A percentile compares a stretch with the other conserved stretches of the same genome.
These are phyloP conservation scores for Thera obeliscata DNA, from an alignment of 2,888 invertebrate species.

Conservation along the genomic window DNA sequence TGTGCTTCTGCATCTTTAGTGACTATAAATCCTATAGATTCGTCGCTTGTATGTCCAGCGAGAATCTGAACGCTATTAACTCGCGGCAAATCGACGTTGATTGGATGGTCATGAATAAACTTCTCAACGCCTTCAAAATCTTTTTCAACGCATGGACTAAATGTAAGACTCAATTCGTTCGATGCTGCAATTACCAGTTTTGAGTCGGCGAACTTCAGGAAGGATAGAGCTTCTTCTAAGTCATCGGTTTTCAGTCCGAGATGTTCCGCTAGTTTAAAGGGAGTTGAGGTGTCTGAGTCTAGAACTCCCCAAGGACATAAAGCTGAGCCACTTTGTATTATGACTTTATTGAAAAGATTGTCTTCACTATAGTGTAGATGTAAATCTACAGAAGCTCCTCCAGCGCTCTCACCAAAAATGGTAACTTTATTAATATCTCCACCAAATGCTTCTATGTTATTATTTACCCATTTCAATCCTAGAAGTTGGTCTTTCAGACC, in stretches of 20 bases:
- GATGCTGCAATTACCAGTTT: conserved; percentile 30
- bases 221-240: conserved; percentile 45
- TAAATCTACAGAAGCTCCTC: conserved; percentile 45
- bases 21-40: conserved; percentile 21
- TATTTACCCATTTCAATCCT: conserved; percentile 53
- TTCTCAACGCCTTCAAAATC: conserved; percentile 32
- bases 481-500: conserved; percentile 53
- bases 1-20: conserved; percentile 14
- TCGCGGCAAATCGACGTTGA: conserved; percentile 29
- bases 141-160: conserved; percentile 41
- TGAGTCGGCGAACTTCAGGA: conserved; percentile 37
- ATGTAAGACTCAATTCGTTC: conserved; percentile 22
- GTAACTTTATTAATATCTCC: conserved; percentile 49
- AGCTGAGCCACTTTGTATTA: conserved; percentile 51
- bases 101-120: conserved; percentile 38
- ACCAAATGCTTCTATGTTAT: conserved; percentile 52
- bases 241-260: conserved; percentile 48
- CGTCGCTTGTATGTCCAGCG: conserved; percentile 30
- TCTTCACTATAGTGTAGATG: conserved; percentile 46
- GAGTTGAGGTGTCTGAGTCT: conserved; percentile 39
- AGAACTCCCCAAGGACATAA: conserved; percentile 36
- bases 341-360: conserved; percentile 48
- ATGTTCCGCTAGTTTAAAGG: conserved; percentile 47
- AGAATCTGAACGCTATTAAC: conserved; percentile 33
- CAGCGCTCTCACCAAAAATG: conserved; percentile 52